A percentile compares a stretch with the other conserved stretches of the same genome.
Conservation (phyloP, 2,113 vertebrate species). For the Siphamia tubifer region DNA sequence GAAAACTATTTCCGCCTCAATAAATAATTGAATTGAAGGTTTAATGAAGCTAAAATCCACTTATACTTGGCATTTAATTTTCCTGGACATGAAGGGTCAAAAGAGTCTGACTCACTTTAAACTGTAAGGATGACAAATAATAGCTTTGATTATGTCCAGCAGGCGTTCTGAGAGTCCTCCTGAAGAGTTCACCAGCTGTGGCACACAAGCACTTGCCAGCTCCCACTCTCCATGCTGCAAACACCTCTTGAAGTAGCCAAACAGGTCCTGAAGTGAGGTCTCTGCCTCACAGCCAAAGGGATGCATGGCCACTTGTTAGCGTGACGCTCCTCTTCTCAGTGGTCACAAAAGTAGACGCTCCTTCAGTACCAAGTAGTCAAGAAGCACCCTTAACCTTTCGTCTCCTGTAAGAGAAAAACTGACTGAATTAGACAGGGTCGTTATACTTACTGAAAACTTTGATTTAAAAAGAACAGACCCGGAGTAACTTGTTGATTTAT, state of each 20-base stretch:
- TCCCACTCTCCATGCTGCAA: slow-evolving; percentile 88
- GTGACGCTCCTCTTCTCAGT: not conserved
- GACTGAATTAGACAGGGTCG: not conserved
- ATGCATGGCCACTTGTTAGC: slow-evolving; percentile 70
- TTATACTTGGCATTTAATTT: not conserved
- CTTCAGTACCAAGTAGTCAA: not conserved
- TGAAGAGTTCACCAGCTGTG: slow-evolving; percentile 79
- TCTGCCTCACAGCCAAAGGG: slow-evolving; percentile 86
- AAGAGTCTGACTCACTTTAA: slow-evolving; percentile 79
- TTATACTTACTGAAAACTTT: not conserved
- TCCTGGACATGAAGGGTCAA: too few species aligned
- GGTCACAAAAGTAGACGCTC: slow-evolving; percentile 35
- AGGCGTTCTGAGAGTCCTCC: slow-evolving; percentile 74
- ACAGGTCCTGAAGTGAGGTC: slow-evolving; percentile 84
- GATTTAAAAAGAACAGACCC: too few species aligned
- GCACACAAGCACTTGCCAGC: slow-evolving; percentile 88
- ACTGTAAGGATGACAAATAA: slow-evolving; percentile 81
- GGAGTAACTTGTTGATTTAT: not conserved
- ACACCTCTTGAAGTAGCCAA: slow-evolving; percentile 86
- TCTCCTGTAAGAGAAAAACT: slow-evolving; percentile 28
- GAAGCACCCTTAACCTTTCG: not conserved
- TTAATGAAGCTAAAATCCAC: too few species aligned
- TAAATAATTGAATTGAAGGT: too few species aligned
- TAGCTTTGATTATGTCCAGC: slow-evolving; percentile 81
- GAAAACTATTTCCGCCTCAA: too few species aligned